Evolutionary conservation across 2,797 vertebrate species (phyloP), one percentile per base, ranked within the genome.

Genomic region (Sciurus carolinensis): DNA sequence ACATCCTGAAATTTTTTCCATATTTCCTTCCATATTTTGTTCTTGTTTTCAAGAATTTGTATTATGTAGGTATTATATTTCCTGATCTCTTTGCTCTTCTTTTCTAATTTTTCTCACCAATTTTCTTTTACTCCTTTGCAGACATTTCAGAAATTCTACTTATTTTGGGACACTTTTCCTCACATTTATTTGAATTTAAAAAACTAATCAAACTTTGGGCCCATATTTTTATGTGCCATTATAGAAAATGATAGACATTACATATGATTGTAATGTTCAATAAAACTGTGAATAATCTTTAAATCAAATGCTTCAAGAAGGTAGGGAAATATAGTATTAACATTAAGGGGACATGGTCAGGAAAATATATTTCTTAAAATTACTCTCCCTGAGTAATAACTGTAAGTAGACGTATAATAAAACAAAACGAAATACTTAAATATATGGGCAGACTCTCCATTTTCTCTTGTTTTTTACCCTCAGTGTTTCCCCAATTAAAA

Each of bases 401-500:
- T 85, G 30, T 33, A 42, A 87, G 2, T 47, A 47, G 26, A 91
- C 33, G 1, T 42, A 84, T 39, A 90, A 52, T 59, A 67, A 24
- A 89, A 30, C 0, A 84, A 95, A 89, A 90, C 71, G 5, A 85
- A 94, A 73, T 57, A 62, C n/a, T 84, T 67, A n/a, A 93, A 79
- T 71, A 66, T 95, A 86, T 50, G 85, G 71, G 47, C 17, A 59
- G 28, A n/a, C 2, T 80, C 7, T 80, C 7, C 28, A 73, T 76
- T 66, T 79, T 86, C 14, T 80, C 5, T 62, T 36, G 8, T 26
- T 66, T 83, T 62, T 64, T 5, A 39, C 3, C 0, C 71, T 20
- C 13, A 17, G 36, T 87, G 91, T 92, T 54, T 22, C 47, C 24
- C 22, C 85, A 86, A 83, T 93, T 69, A 96, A 77, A 66, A 87